phyloP scores from a whole-genome alignment of 1,140 invertebrate species.

The Anadara kagoshimensis region DNA sequence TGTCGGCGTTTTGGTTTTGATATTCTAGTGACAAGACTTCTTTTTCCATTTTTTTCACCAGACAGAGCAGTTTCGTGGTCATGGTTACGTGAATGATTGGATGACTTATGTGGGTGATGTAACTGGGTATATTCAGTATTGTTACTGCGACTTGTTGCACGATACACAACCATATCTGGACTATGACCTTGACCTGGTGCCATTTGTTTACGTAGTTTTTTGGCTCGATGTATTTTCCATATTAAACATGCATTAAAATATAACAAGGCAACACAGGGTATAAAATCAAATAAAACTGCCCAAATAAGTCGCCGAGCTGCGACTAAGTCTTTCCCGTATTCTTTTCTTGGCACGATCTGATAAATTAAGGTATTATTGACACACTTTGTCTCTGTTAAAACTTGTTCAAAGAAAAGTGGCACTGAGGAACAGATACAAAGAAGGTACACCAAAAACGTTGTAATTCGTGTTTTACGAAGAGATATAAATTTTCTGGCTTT shows the following conservation, averaged over 20 bases:
- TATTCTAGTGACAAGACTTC: slow-evolving; percentile 10
- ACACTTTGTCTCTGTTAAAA: slow-evolving; percentile 51
- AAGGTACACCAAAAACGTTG: slow-evolving; percentile 58
- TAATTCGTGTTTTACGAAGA: slow-evolving; percentile 60
- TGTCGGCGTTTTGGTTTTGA: slow-evolving; percentile 33
- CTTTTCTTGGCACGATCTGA: slow-evolving; percentile 37
- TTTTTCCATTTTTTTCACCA: slow-evolving; percentile 14
- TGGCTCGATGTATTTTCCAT: slow-evolving; percentile 63
- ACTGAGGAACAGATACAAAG: slow-evolving; percentile 58
- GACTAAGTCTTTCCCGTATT: slow-evolving; percentile 46
- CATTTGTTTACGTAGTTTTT: slow-evolving; percentile 60
- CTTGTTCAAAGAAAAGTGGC: slow-evolving; percentile 64
- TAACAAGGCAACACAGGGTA: slow-evolving; percentile 65
- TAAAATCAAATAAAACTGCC: slow-evolving; percentile 64
- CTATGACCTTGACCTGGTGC: slow-evolving; percentile 41
- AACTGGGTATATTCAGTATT: slow-evolving; percentile 13
- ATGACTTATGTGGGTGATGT: slow-evolving; percentile 10
- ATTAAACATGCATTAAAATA: slow-evolving; percentile 70
- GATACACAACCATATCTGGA: slow-evolving; percentile 18
- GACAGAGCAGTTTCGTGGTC: neutral
- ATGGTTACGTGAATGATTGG: slow-evolving; percentile 12
- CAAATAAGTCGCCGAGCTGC: slow-evolving; percentile 56
- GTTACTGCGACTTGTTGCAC: slow-evolving; percentile 16
- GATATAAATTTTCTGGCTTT: slow-evolving; percentile 67
- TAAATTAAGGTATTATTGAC: slow-evolving; percentile 44